Evolutionary conservation across 1,140 invertebrate species (phyloP), one percentile per base, ranked within the genome.

Genomic region (Steinernema khuongi): DNA sequence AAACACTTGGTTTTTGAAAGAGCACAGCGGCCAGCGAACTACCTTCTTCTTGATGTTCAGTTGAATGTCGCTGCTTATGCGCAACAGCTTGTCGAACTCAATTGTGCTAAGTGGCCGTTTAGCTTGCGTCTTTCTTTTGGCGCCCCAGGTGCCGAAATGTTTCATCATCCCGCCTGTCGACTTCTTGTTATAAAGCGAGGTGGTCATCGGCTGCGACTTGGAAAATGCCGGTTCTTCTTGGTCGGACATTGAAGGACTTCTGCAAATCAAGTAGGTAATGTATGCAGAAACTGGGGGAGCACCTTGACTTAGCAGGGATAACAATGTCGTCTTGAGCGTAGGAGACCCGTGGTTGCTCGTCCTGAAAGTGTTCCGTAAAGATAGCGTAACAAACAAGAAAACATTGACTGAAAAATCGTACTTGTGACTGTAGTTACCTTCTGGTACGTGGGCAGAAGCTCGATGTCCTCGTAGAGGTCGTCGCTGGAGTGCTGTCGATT

Each of bases 31-130:
- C n/a, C n/a, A 74, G 67, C 30, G 2, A 29, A 67, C 28, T 1
- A 77, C 75, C 68, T 78, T 78, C 41, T 76, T 76, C 2, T 71
- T 73, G 22, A 78, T 41, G 44, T 78, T 78, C 29, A 78, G 32
- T 33, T 78, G 77, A 7, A 78, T 31, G 26, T 78, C 77, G 19
- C 70, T 72, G 36, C 75, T 78, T 2, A 78, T 77, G 1, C 69
- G 69, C 1, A 78, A 41, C 32, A 78, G 33, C 31, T 78, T 78
- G 19, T 76, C 77, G 31, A 78, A 19, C 41, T 78, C 77, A 19
- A 78, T 72, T 1, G 75, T 41, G 41, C 77, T 75, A 31, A 76
- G 73, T n/a, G 73, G 68, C 29, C 72, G 31, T 30, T 36, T 31
- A 18, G 43, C 69, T 17, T 41, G 31, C 17, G 69, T 36, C 14